phyloP scores from a whole-genome alignment of 2,888 invertebrate species.

The Epistrophe grossulariae region DNA sequence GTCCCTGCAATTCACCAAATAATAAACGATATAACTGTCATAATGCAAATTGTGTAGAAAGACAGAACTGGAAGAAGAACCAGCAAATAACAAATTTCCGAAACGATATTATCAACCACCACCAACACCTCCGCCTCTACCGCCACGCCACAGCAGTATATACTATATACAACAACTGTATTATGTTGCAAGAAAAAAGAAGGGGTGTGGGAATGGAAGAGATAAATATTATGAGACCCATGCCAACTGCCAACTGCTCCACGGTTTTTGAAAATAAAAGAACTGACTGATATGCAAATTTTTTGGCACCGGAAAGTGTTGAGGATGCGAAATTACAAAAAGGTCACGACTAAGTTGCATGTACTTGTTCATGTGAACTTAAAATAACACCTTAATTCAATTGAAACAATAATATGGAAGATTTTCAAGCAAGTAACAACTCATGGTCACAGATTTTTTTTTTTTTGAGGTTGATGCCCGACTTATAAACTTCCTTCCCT shows the following conservation, averaged over 20 bases:
- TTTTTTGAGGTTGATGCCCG: too few relatives aligned
- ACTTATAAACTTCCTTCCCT: too few relatives aligned
- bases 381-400: not conserved
- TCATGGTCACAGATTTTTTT: too few relatives aligned
- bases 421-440: too few relatives aligned
- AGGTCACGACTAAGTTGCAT: slow-evolving; percentile 11
- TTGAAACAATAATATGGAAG: not conserved
- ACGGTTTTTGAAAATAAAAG: slow-evolving; percentile 13
- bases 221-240: slow-evolving; percentile 34
- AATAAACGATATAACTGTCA: slow-evolving; percentile 67
- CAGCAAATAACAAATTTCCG: slow-evolving; percentile 49
- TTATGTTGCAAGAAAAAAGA: not conserved
- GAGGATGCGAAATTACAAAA: slow-evolving; percentile 38
- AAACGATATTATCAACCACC: slow-evolving; percentile 35
- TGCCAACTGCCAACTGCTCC: slow-evolving; percentile 26
- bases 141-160: not conserved
- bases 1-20: slow-evolving; percentile 54
- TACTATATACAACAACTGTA: not conserved
- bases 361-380: not conserved
- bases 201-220: not conserved
- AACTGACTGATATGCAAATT: slow-evolving; percentile 52
- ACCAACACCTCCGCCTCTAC: not conserved
- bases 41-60: slow-evolving; percentile 65
- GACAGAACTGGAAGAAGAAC: slow-evolving; percentile 28
- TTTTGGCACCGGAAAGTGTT: slow-evolving; percentile 50